phyloP scores from a whole-genome alignment of 2,888 invertebrate genomes.

The Lepidochitona cinerea region DNA sequence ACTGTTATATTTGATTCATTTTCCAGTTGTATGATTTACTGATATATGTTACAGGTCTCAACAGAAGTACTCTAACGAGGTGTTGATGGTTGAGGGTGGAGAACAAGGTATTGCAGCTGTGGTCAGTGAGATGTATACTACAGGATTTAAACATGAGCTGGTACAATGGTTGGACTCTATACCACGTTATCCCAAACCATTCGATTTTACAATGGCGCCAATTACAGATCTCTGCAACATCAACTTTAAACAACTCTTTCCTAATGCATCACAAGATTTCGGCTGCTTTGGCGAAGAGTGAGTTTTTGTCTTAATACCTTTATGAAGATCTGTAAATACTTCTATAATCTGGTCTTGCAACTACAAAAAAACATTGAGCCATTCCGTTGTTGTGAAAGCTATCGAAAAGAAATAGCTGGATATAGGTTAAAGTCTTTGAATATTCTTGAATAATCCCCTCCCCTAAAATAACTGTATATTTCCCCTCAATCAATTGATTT shows the following conservation, averaged over 20 bases:
- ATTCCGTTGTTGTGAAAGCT: too few relatives aligned
- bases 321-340: too few relatives aligned
- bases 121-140: constrained; percentile 19
- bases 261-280: constrained; percentile 5
- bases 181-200: constrained; percentile 22
- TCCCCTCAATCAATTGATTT: too few relatives aligned
- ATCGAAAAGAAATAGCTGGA: too few relatives aligned
- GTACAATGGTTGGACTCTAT: constrained; percentile 23
- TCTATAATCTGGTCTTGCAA: too few relatives aligned
- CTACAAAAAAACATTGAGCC: too few relatives aligned
- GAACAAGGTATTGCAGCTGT: constrained; percentile 19
- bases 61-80: constrained; percentile 12
- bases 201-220: constrained; percentile 23
- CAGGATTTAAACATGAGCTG: constrained; percentile 14
- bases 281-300: constrained; percentile 12
- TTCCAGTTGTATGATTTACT: too few relatives aligned
- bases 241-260: constrained; percentile 20
- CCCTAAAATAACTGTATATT: too few relatives aligned
- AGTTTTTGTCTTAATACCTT: too few relatives aligned
- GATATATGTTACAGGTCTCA: constrained; percentile 3
- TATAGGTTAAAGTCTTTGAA: too few relatives aligned
- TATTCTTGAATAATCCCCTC: too few relatives aligned
- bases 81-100: constrained; percentile 24
- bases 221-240: constrained; percentile 23
- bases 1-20: too few relatives aligned